A percentile compares a stretch with the other conserved stretches of the same genome.
These are phyloP conservation scores for Tretioscincus oriximinensis DNA, from an alignment of 2,113 vertebrate genomes.

Conservation along the genomic window DNA sequence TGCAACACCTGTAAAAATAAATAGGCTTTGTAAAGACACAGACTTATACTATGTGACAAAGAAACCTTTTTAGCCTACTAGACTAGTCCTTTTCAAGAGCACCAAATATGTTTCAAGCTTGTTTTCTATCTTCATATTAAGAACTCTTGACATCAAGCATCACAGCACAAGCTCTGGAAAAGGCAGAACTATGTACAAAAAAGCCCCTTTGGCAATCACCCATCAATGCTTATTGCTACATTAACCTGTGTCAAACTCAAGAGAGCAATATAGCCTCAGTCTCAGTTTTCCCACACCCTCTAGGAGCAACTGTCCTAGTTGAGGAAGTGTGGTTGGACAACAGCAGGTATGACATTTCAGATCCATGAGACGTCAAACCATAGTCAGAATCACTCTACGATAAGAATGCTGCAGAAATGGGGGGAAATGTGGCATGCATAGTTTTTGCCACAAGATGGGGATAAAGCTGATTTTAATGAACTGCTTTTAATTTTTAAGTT, in stretches of 20 bases:
- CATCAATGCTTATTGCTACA: conserved; percentile 57
- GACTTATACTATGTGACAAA: background rate
- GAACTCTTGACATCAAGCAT: conserved; percentile 53
- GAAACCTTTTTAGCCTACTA: background rate
- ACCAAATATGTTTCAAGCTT: conserved; percentile 35
- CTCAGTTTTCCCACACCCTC: conserved; percentile 26
- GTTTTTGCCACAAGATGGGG: conserved; percentile 65
- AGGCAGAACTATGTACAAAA: conserved; percentile 61
- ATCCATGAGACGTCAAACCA: background rate
- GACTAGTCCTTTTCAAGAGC: background rate
- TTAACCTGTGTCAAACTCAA: conserved; percentile 27
- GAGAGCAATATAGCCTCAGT: background rate
- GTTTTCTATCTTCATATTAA: conserved; percentile 39
- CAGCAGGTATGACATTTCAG: conserved; percentile 16
- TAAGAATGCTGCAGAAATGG: background rate
- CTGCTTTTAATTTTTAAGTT: background rate
- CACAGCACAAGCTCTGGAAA: conserved; percentile 36
- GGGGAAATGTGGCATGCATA: background rate
- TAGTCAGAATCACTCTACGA: background rate
- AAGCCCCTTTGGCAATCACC: conserved; percentile 61
- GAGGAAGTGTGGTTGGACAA: conserved; percentile 26
- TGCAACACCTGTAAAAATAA: conserved; percentile 22
- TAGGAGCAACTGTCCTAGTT: conserved; percentile 22
- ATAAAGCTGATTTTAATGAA: conserved; percentile 55
- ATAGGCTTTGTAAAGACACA: background rate